A percentile compares a stretch with the other conserved stretches of the same genome.
Evolutionary conservation across 2,888 invertebrate genomes (phyloP).

Genomic region (Caenorhabditis afra): DNA sequence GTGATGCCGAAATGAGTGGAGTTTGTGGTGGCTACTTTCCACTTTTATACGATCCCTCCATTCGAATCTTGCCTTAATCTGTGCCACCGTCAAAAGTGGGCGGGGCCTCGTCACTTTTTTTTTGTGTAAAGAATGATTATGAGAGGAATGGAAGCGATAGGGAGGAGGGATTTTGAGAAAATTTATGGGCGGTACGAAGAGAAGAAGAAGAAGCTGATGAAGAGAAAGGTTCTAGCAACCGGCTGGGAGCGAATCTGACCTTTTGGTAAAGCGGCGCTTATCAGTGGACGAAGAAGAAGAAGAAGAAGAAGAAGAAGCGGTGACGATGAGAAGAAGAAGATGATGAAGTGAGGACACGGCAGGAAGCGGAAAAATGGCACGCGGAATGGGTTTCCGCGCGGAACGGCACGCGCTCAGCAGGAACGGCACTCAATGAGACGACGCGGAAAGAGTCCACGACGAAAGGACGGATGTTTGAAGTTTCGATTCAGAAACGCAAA

Average conservation of each 20-base stretch:
- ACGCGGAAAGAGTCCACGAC: neutral
- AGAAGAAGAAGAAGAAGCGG: conserved; percentile 10
- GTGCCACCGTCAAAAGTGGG: conserved; percentile 13
- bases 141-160: conserved; percentile 2
- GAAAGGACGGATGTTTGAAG: too few species aligned
- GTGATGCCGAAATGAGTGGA: conserved; percentile 9
- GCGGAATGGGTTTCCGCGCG: neutral
- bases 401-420: neutral
- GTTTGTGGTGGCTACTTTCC: neutral
- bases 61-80: conserved; percentile 1
- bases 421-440: conserved; percentile 3
- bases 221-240: conserved; percentile 13
- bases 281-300: conserved; percentile 28
- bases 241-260: conserved; percentile 25
- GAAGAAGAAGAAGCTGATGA: too few species aligned
- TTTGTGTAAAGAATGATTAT: conserved; percentile 14
- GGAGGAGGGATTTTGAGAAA: conserved; percentile 20
- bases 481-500: too few species aligned
- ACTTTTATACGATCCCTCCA: conserved; percentile 21
- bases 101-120: conserved; percentile 20
- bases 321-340: neutral
- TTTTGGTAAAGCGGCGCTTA: conserved; percentile 45
- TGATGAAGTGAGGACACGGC: conserved; percentile 11
- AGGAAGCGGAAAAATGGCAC: conserved; percentile 13
- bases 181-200: conserved; percentile 40